These are phyloP conservation scores for Onthophagus taurus DNA, from an alignment of 1,140 invertebrate species.

Conservation along the genomic window DNA sequence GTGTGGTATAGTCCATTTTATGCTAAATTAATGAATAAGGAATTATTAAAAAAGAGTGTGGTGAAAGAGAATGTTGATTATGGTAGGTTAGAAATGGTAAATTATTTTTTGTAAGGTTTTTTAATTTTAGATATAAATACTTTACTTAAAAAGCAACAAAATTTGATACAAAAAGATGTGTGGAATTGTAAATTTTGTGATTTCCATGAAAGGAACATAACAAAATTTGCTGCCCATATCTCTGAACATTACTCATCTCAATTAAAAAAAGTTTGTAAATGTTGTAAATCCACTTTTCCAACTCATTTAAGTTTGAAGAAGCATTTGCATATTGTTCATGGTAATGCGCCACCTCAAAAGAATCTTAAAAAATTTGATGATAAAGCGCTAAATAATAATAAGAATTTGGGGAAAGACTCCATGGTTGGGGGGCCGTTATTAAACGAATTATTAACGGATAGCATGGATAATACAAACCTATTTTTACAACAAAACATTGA, in stretches of 20 bases:
- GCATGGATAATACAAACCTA: constrained; percentile 29
- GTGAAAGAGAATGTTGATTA: not conserved
- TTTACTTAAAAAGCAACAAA: constrained; percentile 31
- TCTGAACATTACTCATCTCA: constrained; percentile 30
- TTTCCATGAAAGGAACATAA: constrained; percentile 27
- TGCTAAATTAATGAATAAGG: constrained; percentile 38
- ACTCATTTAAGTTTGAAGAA: constrained; percentile 20
- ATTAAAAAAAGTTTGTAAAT: constrained; percentile 25
- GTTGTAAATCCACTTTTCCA: constrained; percentile 27
- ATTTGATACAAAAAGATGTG: constrained; percentile 25
- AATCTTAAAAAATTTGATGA: not conserved
- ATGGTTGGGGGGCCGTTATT: constrained; percentile 28
- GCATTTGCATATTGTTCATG: constrained; percentile 10
- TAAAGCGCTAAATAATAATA: not conserved
- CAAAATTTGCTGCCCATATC: constrained; percentile 34
- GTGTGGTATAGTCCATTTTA: constrained; percentile 52
- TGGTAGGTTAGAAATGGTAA: not conserved
- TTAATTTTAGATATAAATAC: constrained; percentile 23
- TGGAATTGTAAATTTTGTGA: constrained; percentile 38
- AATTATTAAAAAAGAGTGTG: constrained; percentile 19
- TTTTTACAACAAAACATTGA: constrained; percentile 19
- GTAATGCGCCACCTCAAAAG: constrained; percentile 1
- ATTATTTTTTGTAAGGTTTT: not conserved
- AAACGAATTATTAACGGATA: constrained; percentile 24
- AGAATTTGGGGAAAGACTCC: not conserved